phyloP scores from a whole-genome alignment of 2,888 invertebrate genomes.

The Margaritifera margaritifera region DNA sequence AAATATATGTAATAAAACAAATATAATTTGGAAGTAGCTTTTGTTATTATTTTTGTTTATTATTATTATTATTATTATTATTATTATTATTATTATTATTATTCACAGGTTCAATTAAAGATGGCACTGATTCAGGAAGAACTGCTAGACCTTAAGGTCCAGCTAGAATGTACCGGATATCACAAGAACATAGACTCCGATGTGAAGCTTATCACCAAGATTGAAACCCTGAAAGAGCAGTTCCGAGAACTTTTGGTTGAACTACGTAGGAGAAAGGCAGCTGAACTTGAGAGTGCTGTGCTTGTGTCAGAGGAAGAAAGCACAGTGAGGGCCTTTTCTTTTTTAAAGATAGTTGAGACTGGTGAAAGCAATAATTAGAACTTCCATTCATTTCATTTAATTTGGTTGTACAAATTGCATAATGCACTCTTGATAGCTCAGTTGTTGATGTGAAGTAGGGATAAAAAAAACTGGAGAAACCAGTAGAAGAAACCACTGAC shows the following conservation, averaged over 20 bases:
- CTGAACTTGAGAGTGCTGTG: slow-evolving; percentile 59
- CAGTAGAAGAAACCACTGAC: no score
- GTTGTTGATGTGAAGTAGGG: no score
- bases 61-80: no score
- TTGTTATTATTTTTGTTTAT: no score
- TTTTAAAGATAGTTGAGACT: neutral
- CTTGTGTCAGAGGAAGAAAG: slow-evolving; percentile 60
- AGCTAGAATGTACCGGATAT: slow-evolving; percentile 53
- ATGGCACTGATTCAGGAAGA: slow-evolving; percentile 67
- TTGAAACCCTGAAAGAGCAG: slow-evolving; percentile 67
- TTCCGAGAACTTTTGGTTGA: slow-evolving; percentile 66
- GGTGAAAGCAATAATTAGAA: neutral
- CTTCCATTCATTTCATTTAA: no score
- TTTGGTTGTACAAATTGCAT: no score
- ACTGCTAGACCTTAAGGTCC: slow-evolving; percentile 66
- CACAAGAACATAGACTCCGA: slow-evolving; percentile 54
- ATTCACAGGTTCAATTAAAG: slow-evolving; percentile 61
- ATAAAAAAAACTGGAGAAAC: no score
- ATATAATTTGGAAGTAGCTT: no score
- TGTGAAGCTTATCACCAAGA: slow-evolving; percentile 57
- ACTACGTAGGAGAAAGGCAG: slow-evolving; percentile 59
- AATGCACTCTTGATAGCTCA: neutral
- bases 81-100: neutral
- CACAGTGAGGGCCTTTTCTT: slow-evolving; percentile 17
- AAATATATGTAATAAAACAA: no score